phyloP scores from a whole-genome alignment of 2,797 vertebrate species.

The Anisognathus igniventris region DNA sequence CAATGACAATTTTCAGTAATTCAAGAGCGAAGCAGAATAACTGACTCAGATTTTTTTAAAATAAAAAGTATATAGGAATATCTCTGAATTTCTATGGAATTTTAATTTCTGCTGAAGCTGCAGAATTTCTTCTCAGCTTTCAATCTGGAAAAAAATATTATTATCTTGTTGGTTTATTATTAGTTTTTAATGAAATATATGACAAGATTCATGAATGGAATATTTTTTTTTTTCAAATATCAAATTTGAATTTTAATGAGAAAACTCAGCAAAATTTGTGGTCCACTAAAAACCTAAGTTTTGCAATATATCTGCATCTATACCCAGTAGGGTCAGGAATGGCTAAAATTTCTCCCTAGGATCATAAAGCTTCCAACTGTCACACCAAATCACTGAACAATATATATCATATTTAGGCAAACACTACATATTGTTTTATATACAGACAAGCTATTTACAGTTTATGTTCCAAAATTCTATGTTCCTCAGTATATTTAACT shows the following conservation, averaged over 20 bases:
- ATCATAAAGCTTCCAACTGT: not conserved
- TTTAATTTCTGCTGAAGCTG: not conserved
- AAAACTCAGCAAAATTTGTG: not conserved
- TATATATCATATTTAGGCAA: not conserved
- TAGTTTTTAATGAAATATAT: not conserved
- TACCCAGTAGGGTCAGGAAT: not conserved
- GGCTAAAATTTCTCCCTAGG: not conserved
- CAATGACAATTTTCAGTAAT: not conserved
- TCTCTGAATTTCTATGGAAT: not conserved
- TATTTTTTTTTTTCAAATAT: not conserved
- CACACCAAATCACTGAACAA: not conserved
- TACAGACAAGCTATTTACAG: not conserved
- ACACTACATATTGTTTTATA: not conserved
- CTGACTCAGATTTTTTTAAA: not conserved
- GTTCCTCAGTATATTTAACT: not conserved
- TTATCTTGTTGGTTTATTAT: not conserved
- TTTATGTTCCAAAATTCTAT: not conserved
- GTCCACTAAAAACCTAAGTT: not conserved
- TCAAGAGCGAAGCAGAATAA: not conserved
- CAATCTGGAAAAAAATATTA: not conserved
- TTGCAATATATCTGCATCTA: not conserved
- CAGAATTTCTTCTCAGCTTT: not conserved
- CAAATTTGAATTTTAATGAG: not conserved
- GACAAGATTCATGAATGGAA: not conserved
- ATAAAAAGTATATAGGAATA: not conserved